Conservation (phyloP, 2,113 vertebrate genomes). For the Hassar affinis region DNA sequence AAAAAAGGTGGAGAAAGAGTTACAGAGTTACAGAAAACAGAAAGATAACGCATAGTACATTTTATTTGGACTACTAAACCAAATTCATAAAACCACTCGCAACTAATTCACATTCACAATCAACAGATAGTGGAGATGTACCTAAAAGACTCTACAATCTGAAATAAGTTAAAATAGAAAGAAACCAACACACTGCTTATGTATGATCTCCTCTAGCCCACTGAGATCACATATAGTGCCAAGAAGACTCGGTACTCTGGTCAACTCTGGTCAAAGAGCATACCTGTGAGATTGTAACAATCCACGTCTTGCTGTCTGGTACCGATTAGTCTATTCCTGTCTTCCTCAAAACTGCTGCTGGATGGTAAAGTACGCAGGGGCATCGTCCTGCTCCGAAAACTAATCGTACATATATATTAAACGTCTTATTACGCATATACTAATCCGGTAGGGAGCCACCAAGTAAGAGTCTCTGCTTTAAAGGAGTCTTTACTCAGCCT, state of each 20-base stretch:
- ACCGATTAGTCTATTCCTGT: constrained; percentile 65
- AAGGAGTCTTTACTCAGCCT: constrained; percentile 3
- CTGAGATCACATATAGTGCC: background rate
- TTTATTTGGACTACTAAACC: background rate
- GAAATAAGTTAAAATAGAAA: too few species aligned
- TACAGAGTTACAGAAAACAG: background rate
- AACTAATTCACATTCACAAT: background rate
- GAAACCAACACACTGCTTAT: too few species aligned
- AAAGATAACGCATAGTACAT: background rate
- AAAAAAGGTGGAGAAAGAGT: background rate
- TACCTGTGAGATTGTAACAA: constrained; percentile 63
- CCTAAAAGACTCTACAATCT: background rate
- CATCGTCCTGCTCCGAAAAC: constrained; percentile 66
- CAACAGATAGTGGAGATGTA: background rate
- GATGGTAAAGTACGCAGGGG: constrained; percentile 76
- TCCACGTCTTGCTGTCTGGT: constrained; percentile 56
- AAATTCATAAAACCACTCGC: background rate
- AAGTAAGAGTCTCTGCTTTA: background rate
- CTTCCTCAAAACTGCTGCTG: constrained; percentile 78
- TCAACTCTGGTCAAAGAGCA: background rate
- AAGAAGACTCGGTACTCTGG: background rate
- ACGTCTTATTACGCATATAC: background rate
- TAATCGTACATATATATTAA: background rate
- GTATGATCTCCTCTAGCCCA: background rate
- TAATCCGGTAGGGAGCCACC: background rate